Percentiles rank a stretch among this genome's conserved stretches.
phyloP scores from a whole-genome alignment of 2,888 invertebrate genomes.

The Zeuzera pyrina region DNA sequence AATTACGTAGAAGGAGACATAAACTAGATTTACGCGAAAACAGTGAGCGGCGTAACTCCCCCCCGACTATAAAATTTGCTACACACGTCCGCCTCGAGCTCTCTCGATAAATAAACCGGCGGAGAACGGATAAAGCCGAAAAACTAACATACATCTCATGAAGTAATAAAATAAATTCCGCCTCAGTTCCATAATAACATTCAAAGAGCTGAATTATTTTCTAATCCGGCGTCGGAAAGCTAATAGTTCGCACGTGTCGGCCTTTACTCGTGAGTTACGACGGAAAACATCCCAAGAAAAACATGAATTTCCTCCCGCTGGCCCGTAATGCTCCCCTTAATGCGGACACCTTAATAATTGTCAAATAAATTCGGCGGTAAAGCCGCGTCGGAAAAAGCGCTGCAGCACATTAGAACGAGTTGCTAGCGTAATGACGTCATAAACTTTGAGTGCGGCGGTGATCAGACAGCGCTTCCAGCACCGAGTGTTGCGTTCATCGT shows the following conservation, averaged over 20 bases:
- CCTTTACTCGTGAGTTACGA: conserved; percentile 57
- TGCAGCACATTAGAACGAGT: conserved; percentile 32
- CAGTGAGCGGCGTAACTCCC: conserved; percentile 29
- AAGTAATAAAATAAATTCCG: conserved; percentile 69
- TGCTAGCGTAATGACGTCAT: conserved; percentile 55
- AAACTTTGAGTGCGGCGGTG: conserved; percentile 33
- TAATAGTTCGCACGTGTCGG: conserved; percentile 71
- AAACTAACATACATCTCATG: conserved; percentile 59
- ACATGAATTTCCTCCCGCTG: conserved; percentile 60
- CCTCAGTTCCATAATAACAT: conserved; percentile 65
- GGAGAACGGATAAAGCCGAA: conserved; percentile 56
- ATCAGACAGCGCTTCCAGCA: conserved; percentile 23
- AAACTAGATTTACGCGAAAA: conserved; percentile 62
- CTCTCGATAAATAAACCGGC: conserved; percentile 60
- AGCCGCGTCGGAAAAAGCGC: conserved; percentile 45
- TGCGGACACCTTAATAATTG: conserved; percentile 70
- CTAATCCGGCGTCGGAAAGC: conserved; percentile 65
- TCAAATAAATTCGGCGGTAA: conserved; percentile 64
- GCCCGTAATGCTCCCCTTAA: conserved; percentile 57
- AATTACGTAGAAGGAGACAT: conserved; percentile 53
- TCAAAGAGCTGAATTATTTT: conserved; percentile 69
- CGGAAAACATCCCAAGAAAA: conserved; percentile 66
- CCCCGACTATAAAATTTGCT: conserved; percentile 51
- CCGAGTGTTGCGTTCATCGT: too few species aligned
- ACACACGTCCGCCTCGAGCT: conserved; percentile 42